These are phyloP conservation scores for Cygnus olor DNA, from an alignment of 2,797 vertebrate species.

Conservation along the genomic window DNA sequence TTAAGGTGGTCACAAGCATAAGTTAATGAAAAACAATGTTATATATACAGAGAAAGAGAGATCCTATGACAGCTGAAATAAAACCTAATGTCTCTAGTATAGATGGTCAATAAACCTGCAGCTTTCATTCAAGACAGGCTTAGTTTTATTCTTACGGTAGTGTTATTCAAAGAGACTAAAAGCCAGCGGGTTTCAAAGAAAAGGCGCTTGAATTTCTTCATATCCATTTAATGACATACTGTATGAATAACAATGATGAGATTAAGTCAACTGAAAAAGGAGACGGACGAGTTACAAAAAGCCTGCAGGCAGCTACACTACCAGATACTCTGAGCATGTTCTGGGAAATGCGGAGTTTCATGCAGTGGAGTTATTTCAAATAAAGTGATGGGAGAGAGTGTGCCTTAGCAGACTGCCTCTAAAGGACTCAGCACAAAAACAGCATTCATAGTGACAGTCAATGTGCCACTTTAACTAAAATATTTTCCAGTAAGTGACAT, in stretches of 20 bases:
- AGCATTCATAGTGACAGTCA: not conserved
- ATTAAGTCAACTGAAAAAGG: not conserved
- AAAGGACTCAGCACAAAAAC: not conserved
- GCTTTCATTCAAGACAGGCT: not conserved
- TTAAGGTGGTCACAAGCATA: not conserved
- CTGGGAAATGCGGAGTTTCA: not conserved
- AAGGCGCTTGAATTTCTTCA: not conserved
- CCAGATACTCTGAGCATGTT: not conserved
- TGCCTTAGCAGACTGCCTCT: not conserved
- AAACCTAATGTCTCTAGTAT: not conserved
- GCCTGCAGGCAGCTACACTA: not conserved
- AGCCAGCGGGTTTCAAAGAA: not conserved
- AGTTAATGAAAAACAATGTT: not conserved
- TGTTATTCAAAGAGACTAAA: not conserved
- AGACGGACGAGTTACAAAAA: not conserved
- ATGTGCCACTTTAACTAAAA: not conserved
- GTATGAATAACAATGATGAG: not conserved
- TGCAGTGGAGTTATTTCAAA: not conserved
- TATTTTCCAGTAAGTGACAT: not conserved
- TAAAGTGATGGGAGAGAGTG: not conserved
- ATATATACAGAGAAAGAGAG: not conserved
- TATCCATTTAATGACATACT: not conserved
- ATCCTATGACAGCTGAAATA: not conserved
- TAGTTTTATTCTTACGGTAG: not conserved
- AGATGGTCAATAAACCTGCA: not conserved